Percentiles rank a stretch among this genome's conserved stretches.
phyloP scores from a whole-genome alignment of 2,113 vertebrate genomes.

The Macquaria australasica region DNA sequence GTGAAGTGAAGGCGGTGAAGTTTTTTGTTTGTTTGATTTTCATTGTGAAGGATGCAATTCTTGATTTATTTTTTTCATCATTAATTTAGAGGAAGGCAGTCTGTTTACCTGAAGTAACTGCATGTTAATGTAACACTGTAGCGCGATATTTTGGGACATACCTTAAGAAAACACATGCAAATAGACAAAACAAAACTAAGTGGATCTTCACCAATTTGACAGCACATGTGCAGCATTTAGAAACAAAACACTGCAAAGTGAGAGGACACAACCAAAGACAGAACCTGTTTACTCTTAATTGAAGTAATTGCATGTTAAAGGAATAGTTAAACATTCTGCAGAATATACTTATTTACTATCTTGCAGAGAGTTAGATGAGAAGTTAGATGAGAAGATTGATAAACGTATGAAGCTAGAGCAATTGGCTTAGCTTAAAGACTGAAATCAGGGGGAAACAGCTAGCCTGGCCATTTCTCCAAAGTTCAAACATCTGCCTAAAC shows the following conservation, averaged over 20 bases:
- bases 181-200: neutral
- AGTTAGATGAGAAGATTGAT: too few species aligned
- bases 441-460: neutral
- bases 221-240: too few species aligned
- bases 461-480: neutral
- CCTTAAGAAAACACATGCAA: neutral
- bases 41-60: neutral
- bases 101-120: neutral
- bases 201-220: too few species aligned
- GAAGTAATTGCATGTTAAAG: too few species aligned
- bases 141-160: neutral
- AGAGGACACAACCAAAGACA: neutral
- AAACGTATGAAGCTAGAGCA: too few species aligned
- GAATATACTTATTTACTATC: too few species aligned
- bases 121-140: neutral
- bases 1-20: neutral
- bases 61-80: neutral
- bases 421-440: too few species aligned
- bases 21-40: neutral
- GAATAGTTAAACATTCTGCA: too few species aligned
- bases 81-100: constrained; percentile 2
- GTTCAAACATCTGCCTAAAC: too few species aligned
- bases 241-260: neutral
- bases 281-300: too few species aligned
- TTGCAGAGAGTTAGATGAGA: too few species aligned